Conservation (phyloP, 2,888 invertebrate genomes). For the Eulithis testata region DNA sequence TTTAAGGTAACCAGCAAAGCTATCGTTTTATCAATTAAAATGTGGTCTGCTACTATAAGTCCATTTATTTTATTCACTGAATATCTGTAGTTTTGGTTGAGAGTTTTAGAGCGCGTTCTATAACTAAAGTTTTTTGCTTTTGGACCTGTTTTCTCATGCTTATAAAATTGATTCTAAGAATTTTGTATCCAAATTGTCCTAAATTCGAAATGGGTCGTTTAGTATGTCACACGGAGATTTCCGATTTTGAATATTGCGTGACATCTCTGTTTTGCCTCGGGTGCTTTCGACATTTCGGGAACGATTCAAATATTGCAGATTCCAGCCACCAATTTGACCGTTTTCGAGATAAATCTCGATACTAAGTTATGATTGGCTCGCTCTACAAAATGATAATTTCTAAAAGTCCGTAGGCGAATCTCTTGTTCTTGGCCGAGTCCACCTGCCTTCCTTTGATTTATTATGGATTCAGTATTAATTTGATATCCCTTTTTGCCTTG, state of each 20-base stretch:
- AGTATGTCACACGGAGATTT: slow-evolving; percentile 33
- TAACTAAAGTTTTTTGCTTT: too few relatives aligned
- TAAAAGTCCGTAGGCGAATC: slow-evolving; percentile 79
- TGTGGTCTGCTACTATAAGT: background rate
- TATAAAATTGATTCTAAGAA: slow-evolving; percentile 8
- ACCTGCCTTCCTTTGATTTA: slow-evolving; percentile 83
- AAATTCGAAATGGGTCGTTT: slow-evolving; percentile 27
- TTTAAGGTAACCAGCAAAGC: slow-evolving; percentile 25
- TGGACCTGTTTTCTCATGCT: slow-evolving; percentile 1
- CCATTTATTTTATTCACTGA: slow-evolving; percentile 1
- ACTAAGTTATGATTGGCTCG: slow-evolving; percentile 41
- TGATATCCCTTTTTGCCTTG: slow-evolving; percentile 83
- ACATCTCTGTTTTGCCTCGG: slow-evolving; percentile 50
- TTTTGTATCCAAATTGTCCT: background rate
- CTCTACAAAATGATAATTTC: slow-evolving; percentile 74
- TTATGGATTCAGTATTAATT: slow-evolving; percentile 85
- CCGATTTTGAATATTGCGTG: slow-evolving; percentile 55
- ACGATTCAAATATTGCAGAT: slow-evolving; percentile 61
- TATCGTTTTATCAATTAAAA: slow-evolving; percentile 13
- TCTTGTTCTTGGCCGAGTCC: slow-evolving; percentile 74
- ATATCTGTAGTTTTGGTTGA: too few relatives aligned
- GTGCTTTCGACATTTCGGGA: slow-evolving; percentile 48
- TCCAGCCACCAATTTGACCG: slow-evolving; percentile 50
- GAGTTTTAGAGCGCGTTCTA: too few relatives aligned
- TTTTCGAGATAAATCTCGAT: slow-evolving; percentile 40